Evolutionary conservation across 2,113 vertebrate genomes (phyloP), one percentile per base, ranked within the genome.

Genomic region (Mesocricetus auratus): DNA sequence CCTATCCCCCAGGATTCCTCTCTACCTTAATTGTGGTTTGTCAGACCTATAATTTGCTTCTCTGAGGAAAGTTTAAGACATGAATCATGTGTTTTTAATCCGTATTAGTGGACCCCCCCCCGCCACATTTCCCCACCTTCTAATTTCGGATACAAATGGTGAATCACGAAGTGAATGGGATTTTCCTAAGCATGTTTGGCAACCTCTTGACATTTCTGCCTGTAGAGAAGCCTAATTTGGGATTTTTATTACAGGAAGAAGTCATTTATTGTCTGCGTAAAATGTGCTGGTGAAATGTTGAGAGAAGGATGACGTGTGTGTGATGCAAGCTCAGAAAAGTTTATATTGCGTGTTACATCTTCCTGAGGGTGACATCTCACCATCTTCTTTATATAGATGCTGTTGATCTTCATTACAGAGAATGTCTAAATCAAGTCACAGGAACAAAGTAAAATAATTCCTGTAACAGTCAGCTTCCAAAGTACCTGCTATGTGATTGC

Each of bases 101-200:
- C 47, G 94, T 96, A 91, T 96, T 97, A 97, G 93, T 95, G 89
- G 96, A 71, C 79, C 87, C 56, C 69, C 33, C 39, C 11, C 0
- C 69, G 88, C 92, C 47, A 12, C 73, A 94, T 96, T 97, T 97
- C 94, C 92, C 93, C 96, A 96, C 97, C 96, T 97, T 97, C 96
- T 97, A 97, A 96, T 97, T 97, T 97, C 97, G 92, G 95, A 97
- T 97, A 97, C 93, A 97, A 97, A 96, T 95, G 92, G 94, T 97
- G 97, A 97, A 95, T 97, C 96, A 93, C 95, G 96, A 97, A 97
- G 89, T 97, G 93, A 66, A 75, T 74, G 91, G 91, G 96, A 96
- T 97, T 97, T 97, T 97, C 96, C 95, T 98, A 56, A 96, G 94
- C 89, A 66, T 7, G 2, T 95, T 95, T 97, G 96, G 89, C 96